Conservation (phyloP, 2,888 invertebrate species). For the Nyleta sp. region DNA sequence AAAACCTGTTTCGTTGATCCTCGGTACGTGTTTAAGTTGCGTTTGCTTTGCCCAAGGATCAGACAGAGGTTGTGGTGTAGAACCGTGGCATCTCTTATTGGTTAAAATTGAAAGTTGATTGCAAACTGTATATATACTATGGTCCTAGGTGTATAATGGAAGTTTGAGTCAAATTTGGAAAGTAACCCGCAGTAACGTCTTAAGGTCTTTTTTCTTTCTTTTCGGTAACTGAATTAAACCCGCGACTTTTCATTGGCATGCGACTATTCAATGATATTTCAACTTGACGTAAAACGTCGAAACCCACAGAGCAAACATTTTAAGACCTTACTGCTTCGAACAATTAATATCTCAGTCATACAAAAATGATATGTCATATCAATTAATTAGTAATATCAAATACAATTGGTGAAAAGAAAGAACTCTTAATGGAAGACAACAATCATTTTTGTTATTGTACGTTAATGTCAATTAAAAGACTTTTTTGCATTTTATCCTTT, state of each 20-base stretch:
- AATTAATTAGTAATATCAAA: constrained; percentile 24
- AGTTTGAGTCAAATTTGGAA: constrained; percentile 8
- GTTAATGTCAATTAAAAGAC: constrained; percentile 11
- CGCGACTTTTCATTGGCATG: too few relatives aligned
- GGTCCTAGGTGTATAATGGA: constrained; percentile 14
- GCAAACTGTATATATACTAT: constrained; percentile 2
- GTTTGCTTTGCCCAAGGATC: neutral
- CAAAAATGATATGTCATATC: constrained; percentile 40
- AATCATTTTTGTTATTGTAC: neutral
- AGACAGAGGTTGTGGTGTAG: neutral
- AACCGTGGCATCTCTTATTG: neutral
- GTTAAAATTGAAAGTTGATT: constrained; percentile 9
- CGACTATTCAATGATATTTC: neutral
- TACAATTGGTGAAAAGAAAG: constrained; percentile 26
- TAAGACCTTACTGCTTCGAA: constrained; percentile 46
- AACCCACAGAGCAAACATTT: neutral
- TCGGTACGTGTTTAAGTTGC: neutral
- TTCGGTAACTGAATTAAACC: neutral
- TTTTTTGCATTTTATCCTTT: neutral
- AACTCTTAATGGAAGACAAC: constrained; percentile 28
- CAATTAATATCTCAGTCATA: constrained; percentile 16
- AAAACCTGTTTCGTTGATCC: neutral
- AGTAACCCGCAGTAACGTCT: constrained; percentile 26
- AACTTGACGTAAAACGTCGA: neutral
- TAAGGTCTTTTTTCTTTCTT: too few relatives aligned